Evolutionary conservation across 2,797 vertebrate genomes (phyloP).

Genomic region (Rhynchonycteris naso): DNA sequence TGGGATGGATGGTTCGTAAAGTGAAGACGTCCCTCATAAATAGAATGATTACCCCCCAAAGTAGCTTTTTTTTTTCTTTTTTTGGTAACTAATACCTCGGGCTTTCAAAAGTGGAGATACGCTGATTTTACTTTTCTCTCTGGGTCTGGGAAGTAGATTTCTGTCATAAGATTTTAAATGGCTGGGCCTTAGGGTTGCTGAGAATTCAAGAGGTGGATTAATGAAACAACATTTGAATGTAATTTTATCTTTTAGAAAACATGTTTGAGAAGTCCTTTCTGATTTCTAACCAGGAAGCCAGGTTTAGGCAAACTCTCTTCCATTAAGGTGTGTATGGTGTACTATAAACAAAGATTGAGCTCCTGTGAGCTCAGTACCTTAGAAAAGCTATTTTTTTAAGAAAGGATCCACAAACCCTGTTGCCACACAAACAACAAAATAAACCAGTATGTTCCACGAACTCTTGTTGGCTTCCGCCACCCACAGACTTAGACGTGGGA

Average conservation of each 20-base stretch:
- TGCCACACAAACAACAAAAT: slow-evolving; percentile 65
- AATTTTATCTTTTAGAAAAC: slow-evolving; percentile 24
- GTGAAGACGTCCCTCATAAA: background rate
- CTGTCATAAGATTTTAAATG: background rate
- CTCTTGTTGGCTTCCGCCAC: slow-evolving; percentile 43
- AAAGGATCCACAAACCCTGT: slow-evolving; percentile 29
- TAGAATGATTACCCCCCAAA: background rate
- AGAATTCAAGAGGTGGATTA: background rate
- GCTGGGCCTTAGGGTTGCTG: background rate
- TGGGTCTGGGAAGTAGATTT: background rate
- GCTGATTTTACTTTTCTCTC: background rate
- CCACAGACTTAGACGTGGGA: background rate
- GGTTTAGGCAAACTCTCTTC: background rate
- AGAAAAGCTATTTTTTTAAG: background rate
- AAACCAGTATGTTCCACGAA: slow-evolving; percentile 9
- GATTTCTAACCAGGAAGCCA: background rate
- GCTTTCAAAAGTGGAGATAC: background rate
- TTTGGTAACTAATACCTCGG: background rate
- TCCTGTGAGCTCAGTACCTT: background rate
- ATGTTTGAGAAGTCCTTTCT: background rate
- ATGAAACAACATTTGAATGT: background rate
- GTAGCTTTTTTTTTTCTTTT: background rate
- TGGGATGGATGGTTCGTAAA: background rate
- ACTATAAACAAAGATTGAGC: background rate
- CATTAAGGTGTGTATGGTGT: background rate